Percentiles rank a stretch among this genome's conserved stretches.
Conservation (phyloP, 2,113 vertebrate genomes). For the Amphiprion percula region DNA sequence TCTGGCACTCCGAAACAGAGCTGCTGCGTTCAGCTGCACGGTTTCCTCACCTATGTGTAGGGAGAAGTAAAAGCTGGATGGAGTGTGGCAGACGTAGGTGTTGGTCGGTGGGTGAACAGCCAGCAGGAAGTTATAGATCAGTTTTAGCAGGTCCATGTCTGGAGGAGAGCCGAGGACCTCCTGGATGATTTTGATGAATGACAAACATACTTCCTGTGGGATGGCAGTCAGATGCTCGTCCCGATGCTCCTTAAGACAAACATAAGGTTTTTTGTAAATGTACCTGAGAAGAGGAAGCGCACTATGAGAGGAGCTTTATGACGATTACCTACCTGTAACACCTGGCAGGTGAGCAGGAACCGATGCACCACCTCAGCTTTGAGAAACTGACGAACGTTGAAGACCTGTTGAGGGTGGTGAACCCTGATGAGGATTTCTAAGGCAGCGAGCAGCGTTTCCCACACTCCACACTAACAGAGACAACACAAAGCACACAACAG, state of each 20-base stretch:
- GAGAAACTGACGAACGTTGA: slow-evolving; percentile 94
- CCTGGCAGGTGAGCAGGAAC: slow-evolving; percentile 95
- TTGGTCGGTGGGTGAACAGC: slow-evolving; percentile 98
- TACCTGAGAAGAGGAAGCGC: not conserved
- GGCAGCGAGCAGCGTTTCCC: slow-evolving; percentile 91
- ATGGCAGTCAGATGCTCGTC: slow-evolving; percentile 91
- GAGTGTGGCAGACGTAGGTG: slow-evolving; percentile 98
- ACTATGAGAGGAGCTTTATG: not conserved
- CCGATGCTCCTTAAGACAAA: slow-evolving; percentile 90
- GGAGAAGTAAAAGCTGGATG: slow-evolving; percentile 96
- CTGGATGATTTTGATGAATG: slow-evolving; percentile 98
- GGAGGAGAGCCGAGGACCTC: slow-evolving; percentile 98
- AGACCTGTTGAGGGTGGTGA: slow-evolving; percentile 93
- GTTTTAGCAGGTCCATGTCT: slow-evolving; percentile 91
- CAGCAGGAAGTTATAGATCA: slow-evolving; percentile 96
- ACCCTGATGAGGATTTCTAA: slow-evolving; percentile 94
- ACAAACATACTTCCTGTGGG: slow-evolving; percentile 92
- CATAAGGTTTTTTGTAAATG: not conserved
- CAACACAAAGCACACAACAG: slow-evolving; percentile 14
- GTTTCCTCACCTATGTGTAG: slow-evolving; percentile 91
- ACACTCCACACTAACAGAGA: slow-evolving; percentile 89
- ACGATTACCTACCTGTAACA: slow-evolving; percentile 90
- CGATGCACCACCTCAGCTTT: slow-evolving; percentile 93
- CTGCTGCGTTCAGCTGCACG: not conserved
- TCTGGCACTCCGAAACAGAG: slow-evolving; percentile 2